Conservation (phyloP, 1,140 invertebrate genomes). For the Whitmania pigra region DNA sequence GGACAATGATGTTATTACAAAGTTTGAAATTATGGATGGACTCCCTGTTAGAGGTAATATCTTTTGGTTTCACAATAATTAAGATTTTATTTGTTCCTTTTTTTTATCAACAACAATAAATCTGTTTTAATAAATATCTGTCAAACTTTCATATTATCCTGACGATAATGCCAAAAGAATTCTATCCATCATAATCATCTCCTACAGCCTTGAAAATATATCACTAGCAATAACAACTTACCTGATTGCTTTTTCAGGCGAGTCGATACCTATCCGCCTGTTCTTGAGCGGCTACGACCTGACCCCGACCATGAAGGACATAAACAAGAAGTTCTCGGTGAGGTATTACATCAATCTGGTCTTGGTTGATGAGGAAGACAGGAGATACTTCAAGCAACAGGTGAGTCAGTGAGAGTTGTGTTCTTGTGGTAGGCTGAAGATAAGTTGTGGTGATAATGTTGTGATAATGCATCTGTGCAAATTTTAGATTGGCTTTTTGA, state of each 20-base stretch:
- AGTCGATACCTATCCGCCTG: slow-evolving; percentile 95
- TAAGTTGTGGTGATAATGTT: background rate
- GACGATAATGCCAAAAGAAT: too few relatives aligned
- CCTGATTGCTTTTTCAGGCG: slow-evolving; percentile 47
- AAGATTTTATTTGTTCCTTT: too few relatives aligned
- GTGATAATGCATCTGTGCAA: background rate
- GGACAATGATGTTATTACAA: slow-evolving; percentile 97
- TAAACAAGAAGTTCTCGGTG: slow-evolving; percentile 89
- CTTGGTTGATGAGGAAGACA: slow-evolving; percentile 95
- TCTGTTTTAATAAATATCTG: too few relatives aligned
- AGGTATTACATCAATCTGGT: slow-evolving; percentile 95
- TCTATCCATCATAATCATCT: too few relatives aligned
- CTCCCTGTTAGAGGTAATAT: slow-evolving; percentile 70
- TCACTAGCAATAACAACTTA: background rate
- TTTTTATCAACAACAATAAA: too few relatives aligned
- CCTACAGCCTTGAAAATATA: too few relatives aligned
- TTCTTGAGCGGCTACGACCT: slow-evolving; percentile 95
- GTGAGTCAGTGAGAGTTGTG: slow-evolving; percentile 42
- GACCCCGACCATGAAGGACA: slow-evolving; percentile 96
- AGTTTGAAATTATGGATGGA: slow-evolving; percentile 99
- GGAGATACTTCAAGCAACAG: slow-evolving; percentile 98
- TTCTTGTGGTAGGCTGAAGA: background rate
- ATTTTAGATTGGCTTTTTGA: background rate
- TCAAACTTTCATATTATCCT: too few relatives aligned
- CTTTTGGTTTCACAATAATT: too few relatives aligned